Conservation (phyloP, 92 coral and sea anemone species). For the Hydrozoanthus gracilis region DNA sequence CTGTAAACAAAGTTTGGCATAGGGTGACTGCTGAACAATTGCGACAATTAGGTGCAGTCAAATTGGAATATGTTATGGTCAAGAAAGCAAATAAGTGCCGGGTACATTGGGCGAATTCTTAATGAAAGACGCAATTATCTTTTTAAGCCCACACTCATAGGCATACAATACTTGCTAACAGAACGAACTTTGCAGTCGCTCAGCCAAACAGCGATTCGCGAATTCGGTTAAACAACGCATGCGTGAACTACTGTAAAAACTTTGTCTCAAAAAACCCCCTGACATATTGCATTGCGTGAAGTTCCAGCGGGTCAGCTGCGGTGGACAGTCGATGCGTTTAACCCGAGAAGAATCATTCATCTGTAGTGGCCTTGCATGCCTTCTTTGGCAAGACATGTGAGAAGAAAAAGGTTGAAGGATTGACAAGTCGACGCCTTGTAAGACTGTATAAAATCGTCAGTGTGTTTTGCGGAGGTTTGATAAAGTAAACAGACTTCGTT, state of each 20-base stretch:
- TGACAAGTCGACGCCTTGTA: not conserved
- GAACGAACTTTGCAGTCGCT: not conserved
- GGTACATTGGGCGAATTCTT: slow-evolving; percentile 20
- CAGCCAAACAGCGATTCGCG: slow-evolving; percentile 15
- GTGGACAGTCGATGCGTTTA: no score
- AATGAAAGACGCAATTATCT: slow-evolving; percentile 31
- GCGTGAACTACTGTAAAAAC: not conserved
- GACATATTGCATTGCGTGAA: not conserved
- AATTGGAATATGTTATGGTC: slow-evolving; percentile 15
- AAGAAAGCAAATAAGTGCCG: not conserved
- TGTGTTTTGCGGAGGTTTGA: not conserved
- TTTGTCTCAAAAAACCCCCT: not conserved
- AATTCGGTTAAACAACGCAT: slow-evolving; percentile 15
- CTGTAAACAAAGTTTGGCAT: slow-evolving; percentile 35
- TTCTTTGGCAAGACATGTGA: not conserved
- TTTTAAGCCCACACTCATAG: slow-evolving; percentile 8
- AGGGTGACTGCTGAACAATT: slow-evolving; percentile 17
- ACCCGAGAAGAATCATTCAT: no score
- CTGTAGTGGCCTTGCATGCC: not conserved
- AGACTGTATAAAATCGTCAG: not conserved
- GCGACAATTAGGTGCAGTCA: slow-evolving; percentile 11
- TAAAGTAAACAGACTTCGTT: slow-evolving; percentile 35
- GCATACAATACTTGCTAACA: not conserved
- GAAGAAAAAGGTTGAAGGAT: not conserved
- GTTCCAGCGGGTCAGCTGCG: not conserved